Evolutionary conservation across 2,113 vertebrate genomes (phyloP), one percentile per base, ranked within the genome.

Genomic region (Zapus hudsonius): DNA sequence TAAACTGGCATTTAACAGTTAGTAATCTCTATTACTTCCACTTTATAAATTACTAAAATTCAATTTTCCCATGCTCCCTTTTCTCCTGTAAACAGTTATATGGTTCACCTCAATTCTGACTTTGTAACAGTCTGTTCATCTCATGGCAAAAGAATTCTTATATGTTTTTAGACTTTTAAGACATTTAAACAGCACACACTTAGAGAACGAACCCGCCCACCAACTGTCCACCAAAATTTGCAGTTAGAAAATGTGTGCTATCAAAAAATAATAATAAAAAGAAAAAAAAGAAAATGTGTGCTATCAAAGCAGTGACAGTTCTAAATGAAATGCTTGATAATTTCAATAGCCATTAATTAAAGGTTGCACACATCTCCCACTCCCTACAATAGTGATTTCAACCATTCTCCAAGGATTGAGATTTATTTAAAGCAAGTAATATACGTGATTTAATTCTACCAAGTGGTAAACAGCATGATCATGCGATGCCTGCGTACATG

Each of bases 81-180:
- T 66, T 82, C 16, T 94, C 75, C 44, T n/a, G 64, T 91, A 87
- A 66, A 52, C 4, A 11, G 81, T 80, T 76, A 67, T 5, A 59
- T 8, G 87, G 15, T 55, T 81, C n/a, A 76, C 4, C 27, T 81
- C 64, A 81, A 52, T 86, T 87, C 67, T 73, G 66, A 75, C 80
- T 92, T 67, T 2, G 2, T 63, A 94, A 93, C 92, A 70, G 1
- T 42, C 70, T 17, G 40, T 74, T 13, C 40, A 38, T 91, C 70
- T 95, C 47, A 89, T 4, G 33, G 59, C 29, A 82, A 85, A 92
- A 84, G 16, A 82, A 94, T 83, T 38, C 74, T 69, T 72, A 72
- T 38, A 20, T 75, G 61, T 55, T 92, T n/a, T 44, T 87, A 72
- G 1, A 31, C 36, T 84, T 84, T 79, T 73, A 73, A 78, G 64